Evolutionary conservation across 2,113 vertebrate species (phyloP).

Genomic region (Siniperca chuatsi): DNA sequence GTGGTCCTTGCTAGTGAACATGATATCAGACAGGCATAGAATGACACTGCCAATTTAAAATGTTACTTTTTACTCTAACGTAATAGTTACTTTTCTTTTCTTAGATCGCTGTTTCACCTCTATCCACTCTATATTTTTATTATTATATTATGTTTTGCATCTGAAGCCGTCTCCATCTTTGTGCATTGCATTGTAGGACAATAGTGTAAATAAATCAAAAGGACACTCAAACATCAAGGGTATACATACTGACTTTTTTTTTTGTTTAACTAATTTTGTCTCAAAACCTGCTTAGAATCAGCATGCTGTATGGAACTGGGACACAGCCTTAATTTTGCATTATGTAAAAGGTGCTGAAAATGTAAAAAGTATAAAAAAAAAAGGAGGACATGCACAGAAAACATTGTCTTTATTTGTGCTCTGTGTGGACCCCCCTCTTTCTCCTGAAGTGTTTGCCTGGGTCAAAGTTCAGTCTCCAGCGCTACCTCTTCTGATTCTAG

Average conservation of each 20-base stretch:
- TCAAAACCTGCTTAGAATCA: background rate
- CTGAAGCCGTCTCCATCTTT: background rate
- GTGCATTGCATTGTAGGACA: background rate
- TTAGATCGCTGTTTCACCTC: background rate
- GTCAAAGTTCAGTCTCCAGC: slow-evolving; percentile 39
- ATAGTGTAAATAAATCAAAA: background rate
- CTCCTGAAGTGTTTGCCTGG: slow-evolving; percentile 12
- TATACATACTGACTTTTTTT: background rate
- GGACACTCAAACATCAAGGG: background rate
- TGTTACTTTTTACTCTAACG: too few species aligned
- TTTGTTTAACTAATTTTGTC: background rate
- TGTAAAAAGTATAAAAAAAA: too few species aligned
- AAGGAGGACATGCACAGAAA: background rate
- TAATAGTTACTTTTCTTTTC: background rate
- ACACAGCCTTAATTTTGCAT: background rate
- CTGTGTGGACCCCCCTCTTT: background rate
- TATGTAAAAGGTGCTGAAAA: too few species aligned
- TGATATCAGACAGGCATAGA: too few species aligned
- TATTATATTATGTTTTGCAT: background rate
- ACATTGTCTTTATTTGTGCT: background rate
- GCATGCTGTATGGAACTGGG: background rate
- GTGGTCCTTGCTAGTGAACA: too few species aligned
- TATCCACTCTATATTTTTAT: background rate
- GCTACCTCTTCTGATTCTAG: background rate
- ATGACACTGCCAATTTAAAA: too few species aligned